Percentiles rank a stretch among this genome's conserved stretches.
Evolutionary conservation across 2,797 vertebrate genomes (phyloP).

Genomic region (Cryptoprocta ferox): DNA sequence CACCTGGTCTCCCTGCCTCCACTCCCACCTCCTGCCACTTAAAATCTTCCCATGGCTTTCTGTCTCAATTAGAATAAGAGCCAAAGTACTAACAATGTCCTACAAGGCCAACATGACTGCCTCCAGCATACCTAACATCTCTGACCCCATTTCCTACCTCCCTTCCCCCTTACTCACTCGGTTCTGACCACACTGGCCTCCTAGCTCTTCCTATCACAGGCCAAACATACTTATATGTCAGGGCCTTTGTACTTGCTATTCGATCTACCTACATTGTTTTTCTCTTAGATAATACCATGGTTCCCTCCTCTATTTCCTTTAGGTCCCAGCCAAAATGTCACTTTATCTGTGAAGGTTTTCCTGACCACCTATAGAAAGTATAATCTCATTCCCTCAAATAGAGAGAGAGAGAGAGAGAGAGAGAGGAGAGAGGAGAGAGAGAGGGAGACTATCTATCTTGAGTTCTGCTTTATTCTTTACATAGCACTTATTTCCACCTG

Average conservation of each 20-base stretch:
- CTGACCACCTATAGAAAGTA: neutral
- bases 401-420: neutral
- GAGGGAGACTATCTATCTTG: neutral
- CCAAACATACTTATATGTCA: neutral
- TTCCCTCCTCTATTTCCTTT: neutral
- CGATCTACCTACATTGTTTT: neutral
- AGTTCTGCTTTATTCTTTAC: constrained; percentile 16
- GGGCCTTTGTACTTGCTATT: neutral
- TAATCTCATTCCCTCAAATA: neutral
- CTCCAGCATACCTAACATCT: neutral
- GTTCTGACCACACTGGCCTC: neutral
- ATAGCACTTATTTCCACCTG: neutral
- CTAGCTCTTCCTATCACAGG: neutral
- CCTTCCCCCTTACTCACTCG: neutral
- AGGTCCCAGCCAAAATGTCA: neutral
- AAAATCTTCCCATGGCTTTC: neutral
- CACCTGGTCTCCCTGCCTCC: neutral
- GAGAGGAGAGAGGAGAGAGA: neutral
- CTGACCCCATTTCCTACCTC: neutral
- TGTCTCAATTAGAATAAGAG: neutral
- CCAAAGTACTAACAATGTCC: neutral
- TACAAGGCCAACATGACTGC: neutral
- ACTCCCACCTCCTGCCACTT: neutral
- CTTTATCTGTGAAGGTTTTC: neutral
- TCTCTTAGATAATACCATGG: neutral